phyloP scores from a whole-genome alignment of 1,140 invertebrate species.

The Cotesia chilonis region DNA sequence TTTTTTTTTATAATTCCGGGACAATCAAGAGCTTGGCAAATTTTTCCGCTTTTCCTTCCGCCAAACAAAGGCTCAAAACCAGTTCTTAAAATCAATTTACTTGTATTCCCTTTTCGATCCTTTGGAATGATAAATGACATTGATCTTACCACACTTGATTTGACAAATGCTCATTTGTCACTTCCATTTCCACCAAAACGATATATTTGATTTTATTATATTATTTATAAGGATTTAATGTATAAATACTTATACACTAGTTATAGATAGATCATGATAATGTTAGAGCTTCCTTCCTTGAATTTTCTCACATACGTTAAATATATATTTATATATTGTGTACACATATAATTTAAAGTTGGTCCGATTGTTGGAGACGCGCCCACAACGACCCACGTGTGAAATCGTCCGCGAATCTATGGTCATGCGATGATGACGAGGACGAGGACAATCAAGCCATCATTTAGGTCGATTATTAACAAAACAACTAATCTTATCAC shows the following conservation, averaged over 20 bases:
- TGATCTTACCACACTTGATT: no score
- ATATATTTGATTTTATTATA: no score
- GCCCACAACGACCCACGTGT: slow-evolving; percentile 55
- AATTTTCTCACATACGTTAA: no score
- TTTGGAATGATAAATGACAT: no score
- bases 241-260: background rate
- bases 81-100: slow-evolving; percentile 18
- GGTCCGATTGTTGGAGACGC: slow-evolving; percentile 43
- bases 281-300: slow-evolving; percentile 2
- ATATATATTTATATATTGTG: slow-evolving; percentile 14
- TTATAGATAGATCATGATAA: background rate
- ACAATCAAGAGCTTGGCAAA: slow-evolving; percentile 21
- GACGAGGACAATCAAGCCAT: slow-evolving; percentile 29
- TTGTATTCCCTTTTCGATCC: no score
- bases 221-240: background rate
- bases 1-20: no score
- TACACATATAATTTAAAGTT: slow-evolving; percentile 26
- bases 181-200: no score
- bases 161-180: no score
- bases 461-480: slow-evolving; percentile 6
- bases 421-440: slow-evolving; percentile 39
- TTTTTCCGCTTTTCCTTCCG: slow-evolving; percentile 34
- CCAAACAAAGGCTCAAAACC: slow-evolving; percentile 19
- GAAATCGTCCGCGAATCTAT: slow-evolving; percentile 33
- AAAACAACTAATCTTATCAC: slow-evolving; percentile 47